Percentiles rank a stretch among this genome's conserved stretches.
phyloP scores from a whole-genome alignment of 1,140 invertebrate genomes.

The Gonatopus flavifemur region DNA sequence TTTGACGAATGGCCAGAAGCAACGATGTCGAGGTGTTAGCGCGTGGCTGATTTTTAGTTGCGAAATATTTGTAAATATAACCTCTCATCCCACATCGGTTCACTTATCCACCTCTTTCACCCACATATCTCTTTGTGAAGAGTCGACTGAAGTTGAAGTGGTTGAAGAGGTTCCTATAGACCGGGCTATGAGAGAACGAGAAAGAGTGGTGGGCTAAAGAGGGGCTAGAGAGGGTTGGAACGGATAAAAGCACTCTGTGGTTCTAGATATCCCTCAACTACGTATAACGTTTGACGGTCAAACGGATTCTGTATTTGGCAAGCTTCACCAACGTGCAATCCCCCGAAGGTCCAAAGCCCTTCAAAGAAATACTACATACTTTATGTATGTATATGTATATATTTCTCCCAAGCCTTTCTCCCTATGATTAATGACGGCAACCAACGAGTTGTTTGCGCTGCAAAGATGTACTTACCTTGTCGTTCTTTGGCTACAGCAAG shows the following conservation, averaged over 20 bases:
- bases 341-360: slow-evolving; percentile 37
- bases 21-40: slow-evolving; percentile 22
- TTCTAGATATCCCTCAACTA: too few relatives aligned
- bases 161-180: slow-evolving; percentile 17
- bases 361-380: slow-evolving; percentile 48
- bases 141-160: background rate
- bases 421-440: slow-evolving; percentile 44
- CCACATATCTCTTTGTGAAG: slow-evolving; percentile 27
- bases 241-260: slow-evolving; percentile 51
- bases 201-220: too few relatives aligned
- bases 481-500: slow-evolving; percentile 2
- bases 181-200: too few relatives aligned
- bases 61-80: slow-evolving; percentile 49
- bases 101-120: too few relatives aligned
- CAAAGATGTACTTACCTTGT: slow-evolving; percentile 37
- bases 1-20: slow-evolving; percentile 24
- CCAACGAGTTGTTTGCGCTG: slow-evolving; percentile 44
- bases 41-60: slow-evolving; percentile 25
- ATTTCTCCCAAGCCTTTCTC: slow-evolving; percentile 32
- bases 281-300: slow-evolving; percentile 50
- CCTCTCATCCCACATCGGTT: too few relatives aligned
- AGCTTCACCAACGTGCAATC: slow-evolving; percentile 40
- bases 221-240: slow-evolving; percentile 41
- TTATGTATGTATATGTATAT: too few relatives aligned
- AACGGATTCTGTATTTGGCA: slow-evolving; percentile 51